Conservation (phyloP, 2,888 invertebrate genomes). For the Harpalus rubripes region DNA sequence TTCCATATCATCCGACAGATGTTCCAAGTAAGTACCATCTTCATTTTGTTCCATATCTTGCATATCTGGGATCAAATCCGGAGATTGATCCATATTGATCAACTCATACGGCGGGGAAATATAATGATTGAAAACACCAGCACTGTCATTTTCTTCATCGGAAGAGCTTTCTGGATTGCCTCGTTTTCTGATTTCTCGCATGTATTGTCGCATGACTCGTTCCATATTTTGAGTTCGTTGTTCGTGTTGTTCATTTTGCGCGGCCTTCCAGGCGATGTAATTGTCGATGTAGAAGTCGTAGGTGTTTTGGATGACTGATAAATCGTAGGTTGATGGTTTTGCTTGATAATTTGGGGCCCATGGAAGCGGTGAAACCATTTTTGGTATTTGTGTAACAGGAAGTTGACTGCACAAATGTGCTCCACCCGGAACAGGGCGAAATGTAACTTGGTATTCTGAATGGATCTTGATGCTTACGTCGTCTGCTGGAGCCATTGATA, state of each 20-base stretch:
- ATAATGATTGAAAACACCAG: not conserved
- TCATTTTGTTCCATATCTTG: not conserved
- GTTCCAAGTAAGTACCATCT: not conserved
- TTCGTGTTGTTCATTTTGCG: not conserved
- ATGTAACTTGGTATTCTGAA: not conserved
- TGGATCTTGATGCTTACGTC: not conserved
- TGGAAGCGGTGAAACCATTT: not conserved
- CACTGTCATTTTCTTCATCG: not conserved
- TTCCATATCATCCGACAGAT: not conserved
- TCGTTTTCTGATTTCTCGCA: not conserved
- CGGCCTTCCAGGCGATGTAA: not conserved
- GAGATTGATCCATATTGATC: not conserved
- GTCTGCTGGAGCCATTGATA: not conserved
- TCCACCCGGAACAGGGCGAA: not conserved
- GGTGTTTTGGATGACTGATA: not conserved
- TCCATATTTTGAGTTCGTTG: not conserved
- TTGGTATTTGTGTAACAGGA: not conserved
- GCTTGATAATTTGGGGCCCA: not conserved
- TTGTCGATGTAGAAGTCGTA: not conserved
- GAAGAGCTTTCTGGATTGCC: not conserved
- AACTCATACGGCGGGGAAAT: not conserved
- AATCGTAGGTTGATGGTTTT: conserved; percentile 7
- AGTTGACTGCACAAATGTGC: not conserved
- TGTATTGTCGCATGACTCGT: not conserved
- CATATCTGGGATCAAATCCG: not conserved